Evolutionary conservation across 2,888 invertebrate species (phyloP), one percentile per base, ranked within the genome.

Genomic region (Empis livida): DNA sequence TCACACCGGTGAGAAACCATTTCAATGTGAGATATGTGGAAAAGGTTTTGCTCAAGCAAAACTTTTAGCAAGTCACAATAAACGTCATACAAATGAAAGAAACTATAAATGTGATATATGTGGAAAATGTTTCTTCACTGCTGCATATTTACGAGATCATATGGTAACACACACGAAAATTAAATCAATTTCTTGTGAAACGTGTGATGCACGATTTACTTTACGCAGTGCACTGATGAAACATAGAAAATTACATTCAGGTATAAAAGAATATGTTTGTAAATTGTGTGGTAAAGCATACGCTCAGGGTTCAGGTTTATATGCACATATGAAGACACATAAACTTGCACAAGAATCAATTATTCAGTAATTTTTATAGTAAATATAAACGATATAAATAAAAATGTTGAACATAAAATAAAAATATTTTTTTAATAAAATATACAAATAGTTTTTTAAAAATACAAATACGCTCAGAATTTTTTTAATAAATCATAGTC

Each of bases 1-100:
- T 27, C 23, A 27, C 9, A 27, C 47, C 91, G 73, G 90, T 91
- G 58, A 78, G 79, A 53, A 27, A 39, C 39, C 39, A 6, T 39
- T 13, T 6, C 13, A 17, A n/a, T 39, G 39, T 17, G 39, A 39
- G 11, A 17, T 39, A 17, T 39, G 39, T 10, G 39, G 39, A 20
- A 17, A 13, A 13, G 8, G 17, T 17, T 39, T 39, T 39, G 10
- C 11, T 6, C 11, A 14, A 10, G 17, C 13, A 11, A 17, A 17
- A 17, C 17, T 39, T 10, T 17, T 39, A 39, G 20, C 16, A 11
- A 39, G 17, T 39, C 39, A 39, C 10, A n/a, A 11, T 5, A 39
- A 39, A 13, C 39, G 39, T 3, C 39, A 39, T n/a, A 39, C 10
- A 11, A 39, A 39, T 39, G 17, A 39, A 17, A 39, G 39, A 17